A percentile compares a stretch with the other conserved stretches of the same genome.
Conservation (phyloP, 2,888 invertebrate species). For the Torymus aiolomorphi region DNA sequence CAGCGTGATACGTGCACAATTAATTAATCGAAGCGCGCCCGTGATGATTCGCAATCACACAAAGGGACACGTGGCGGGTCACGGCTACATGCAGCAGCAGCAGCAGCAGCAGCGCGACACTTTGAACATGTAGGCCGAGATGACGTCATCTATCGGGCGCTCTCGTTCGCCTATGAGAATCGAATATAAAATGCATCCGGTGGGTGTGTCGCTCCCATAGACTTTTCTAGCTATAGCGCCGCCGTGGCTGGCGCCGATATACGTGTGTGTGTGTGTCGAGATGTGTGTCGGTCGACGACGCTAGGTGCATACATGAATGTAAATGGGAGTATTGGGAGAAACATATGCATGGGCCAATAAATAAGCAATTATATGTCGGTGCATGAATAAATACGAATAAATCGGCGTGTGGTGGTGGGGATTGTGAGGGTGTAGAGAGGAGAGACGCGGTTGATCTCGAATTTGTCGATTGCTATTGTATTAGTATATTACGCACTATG, state of each 20-base stretch:
- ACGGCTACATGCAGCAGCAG: neutral
- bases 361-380: no score
- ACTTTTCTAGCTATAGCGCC: slow-evolving; percentile 23
- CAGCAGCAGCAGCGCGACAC: neutral
- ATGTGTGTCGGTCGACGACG: neutral
- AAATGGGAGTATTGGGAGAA: neutral
- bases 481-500: no score
- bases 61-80: neutral
- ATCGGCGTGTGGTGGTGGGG: no score
- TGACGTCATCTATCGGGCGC: slow-evolving; percentile 24
- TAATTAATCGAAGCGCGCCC: slow-evolving; percentile 24
- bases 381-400: no score
- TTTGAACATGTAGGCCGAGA: slow-evolving; percentile 10
- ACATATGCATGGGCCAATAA: no score
- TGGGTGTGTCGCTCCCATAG: slow-evolving; percentile 74
- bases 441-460: no score
- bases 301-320: neutral
- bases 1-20: slow-evolving; percentile 6
- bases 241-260: no score
- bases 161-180: slow-evolving; percentile 34
- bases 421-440: no score
- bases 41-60: slow-evolving; percentile 19
- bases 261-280: no score
- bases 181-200: slow-evolving; percentile 72
- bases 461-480: no score